Percentiles rank a stretch among this genome's conserved stretches.
phyloP scores from a whole-genome alignment of 1,140 invertebrate species.

The Drosophila tani region DNA sequence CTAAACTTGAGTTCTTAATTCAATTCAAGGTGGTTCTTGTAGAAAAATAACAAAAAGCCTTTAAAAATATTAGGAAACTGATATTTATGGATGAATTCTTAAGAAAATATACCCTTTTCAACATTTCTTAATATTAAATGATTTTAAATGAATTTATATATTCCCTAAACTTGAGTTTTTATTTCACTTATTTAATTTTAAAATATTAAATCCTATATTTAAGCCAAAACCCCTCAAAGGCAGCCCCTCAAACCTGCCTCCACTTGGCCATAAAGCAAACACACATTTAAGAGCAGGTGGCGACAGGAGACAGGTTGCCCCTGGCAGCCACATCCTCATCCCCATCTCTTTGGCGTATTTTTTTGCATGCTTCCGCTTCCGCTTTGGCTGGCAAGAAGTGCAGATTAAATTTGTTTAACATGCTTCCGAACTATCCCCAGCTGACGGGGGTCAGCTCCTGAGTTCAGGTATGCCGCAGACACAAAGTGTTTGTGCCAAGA shows the following conservation, averaged over 20 bases:
- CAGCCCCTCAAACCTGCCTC: too few species aligned
- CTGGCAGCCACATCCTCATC: constrained; percentile 42
- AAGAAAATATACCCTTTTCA: too few species aligned
- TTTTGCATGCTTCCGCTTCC: constrained; percentile 42
- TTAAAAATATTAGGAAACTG: too few species aligned
- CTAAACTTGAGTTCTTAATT: not conserved
- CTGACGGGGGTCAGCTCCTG: constrained; percentile 45
- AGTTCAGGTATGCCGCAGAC: constrained; percentile 19
- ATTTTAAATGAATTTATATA: not conserved
- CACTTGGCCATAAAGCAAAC: not conserved
- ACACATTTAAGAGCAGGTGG: constrained; percentile 38
- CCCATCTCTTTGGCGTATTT: constrained; percentile 13
- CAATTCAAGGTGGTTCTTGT: not conserved
- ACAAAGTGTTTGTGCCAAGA: constrained; percentile 57
- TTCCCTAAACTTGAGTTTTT: not conserved
- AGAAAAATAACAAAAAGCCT: not conserved
- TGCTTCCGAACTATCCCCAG: constrained; percentile 62
- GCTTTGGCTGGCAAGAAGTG: constrained; percentile 69
- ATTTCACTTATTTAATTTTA: not conserved
- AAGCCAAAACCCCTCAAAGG: not conserved
- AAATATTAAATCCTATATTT: not conserved
- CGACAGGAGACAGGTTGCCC: constrained; percentile 33
- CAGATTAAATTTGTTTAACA: constrained; percentile 83
- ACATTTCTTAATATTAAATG: fast-evolving
- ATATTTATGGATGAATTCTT: too few species aligned